phyloP scores from a whole-genome alignment of 2,113 vertebrate species.

The Cyanistes caeruleus region DNA sequence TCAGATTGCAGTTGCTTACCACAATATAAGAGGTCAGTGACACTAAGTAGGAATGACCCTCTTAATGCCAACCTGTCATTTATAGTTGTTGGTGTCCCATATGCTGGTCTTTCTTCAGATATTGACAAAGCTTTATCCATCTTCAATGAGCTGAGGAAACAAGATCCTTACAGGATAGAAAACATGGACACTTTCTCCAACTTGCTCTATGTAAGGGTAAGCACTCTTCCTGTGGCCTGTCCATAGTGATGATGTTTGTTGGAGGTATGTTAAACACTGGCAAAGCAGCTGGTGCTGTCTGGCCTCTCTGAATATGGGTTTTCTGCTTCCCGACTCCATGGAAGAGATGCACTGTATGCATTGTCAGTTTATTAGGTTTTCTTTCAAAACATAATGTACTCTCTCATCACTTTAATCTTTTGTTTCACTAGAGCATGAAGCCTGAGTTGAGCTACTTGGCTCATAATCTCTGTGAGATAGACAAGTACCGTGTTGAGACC shows the following conservation, averaged over 20 bases:
- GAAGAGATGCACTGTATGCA: neutral
- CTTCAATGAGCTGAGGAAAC: constrained; percentile 93
- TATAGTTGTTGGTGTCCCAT: neutral
- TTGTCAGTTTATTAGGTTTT: neutral
- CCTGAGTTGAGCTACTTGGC: constrained; percentile 96
- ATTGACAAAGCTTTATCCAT: constrained; percentile 96
- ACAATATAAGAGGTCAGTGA: constrained; percentile 93
- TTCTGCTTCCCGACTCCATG: neutral
- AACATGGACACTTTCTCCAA: constrained; percentile 99
- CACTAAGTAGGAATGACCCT: neutral
- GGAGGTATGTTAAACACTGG: neutral
- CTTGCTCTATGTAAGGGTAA: constrained; percentile 95
- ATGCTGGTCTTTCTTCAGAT: constrained; percentile 79
- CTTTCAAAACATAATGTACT: neutral
- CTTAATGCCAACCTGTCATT: neutral
- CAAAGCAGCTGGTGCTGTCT: neutral
- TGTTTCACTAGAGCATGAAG: constrained; percentile 89
- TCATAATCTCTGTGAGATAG: constrained; percentile 97
- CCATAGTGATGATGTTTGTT: neutral
- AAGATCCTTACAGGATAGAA: constrained; percentile 97
- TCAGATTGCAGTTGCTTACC: constrained; percentile 98
- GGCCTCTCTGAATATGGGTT: neutral
- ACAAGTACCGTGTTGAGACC: constrained; percentile 98
- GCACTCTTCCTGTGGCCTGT: constrained; percentile 19
- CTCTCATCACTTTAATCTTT: neutral